Evolutionary conservation across 1,140 invertebrate species (phyloP).

Genomic region (Harlomillsia oculata): DNA sequence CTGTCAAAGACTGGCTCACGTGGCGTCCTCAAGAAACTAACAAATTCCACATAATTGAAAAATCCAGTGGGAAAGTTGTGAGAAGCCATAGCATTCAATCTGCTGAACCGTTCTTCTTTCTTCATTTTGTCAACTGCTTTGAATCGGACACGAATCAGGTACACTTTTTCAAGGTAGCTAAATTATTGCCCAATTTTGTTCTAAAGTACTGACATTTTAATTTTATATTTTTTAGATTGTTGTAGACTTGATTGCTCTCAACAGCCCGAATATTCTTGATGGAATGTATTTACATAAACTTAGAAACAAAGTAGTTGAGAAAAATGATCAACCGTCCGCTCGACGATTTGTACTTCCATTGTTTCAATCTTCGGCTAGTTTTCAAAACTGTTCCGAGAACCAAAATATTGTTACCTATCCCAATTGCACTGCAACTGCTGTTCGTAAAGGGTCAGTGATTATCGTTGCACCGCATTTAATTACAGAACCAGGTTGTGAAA

Average conservation of each 20-base stretch:
- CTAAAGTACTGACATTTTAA: background rate
- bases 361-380: no score
- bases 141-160: constrained; percentile 42
- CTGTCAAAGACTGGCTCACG: constrained; percentile 45
- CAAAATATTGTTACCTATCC: constrained; percentile 15
- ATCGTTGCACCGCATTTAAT: constrained; percentile 30
- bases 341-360: constrained; percentile 39
- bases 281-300: constrained; percentile 40
- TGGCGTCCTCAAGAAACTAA: constrained; percentile 42
- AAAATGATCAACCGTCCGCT: constrained; percentile 35
- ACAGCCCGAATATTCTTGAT: constrained; percentile 40
- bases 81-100: constrained; percentile 40
- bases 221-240: constrained; percentile 37
- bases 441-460: constrained; percentile 17
- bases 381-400: constrained; percentile 4
- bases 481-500: constrained; percentile 32
- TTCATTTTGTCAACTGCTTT: constrained; percentile 50
- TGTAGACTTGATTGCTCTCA: constrained; percentile 40
- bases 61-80: constrained; percentile 41
- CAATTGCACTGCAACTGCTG: constrained; percentile 31
- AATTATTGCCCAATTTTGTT: background rate
- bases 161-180: background rate
- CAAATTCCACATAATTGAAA: constrained; percentile 43
- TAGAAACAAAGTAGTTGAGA: constrained; percentile 34
- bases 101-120: constrained; percentile 45